A percentile compares a stretch with the other conserved stretches of the same genome.
These are phyloP conservation scores for Sapayoa aenigma DNA, from an alignment of 2,113 vertebrate genomes.

Conservation along the genomic window DNA sequence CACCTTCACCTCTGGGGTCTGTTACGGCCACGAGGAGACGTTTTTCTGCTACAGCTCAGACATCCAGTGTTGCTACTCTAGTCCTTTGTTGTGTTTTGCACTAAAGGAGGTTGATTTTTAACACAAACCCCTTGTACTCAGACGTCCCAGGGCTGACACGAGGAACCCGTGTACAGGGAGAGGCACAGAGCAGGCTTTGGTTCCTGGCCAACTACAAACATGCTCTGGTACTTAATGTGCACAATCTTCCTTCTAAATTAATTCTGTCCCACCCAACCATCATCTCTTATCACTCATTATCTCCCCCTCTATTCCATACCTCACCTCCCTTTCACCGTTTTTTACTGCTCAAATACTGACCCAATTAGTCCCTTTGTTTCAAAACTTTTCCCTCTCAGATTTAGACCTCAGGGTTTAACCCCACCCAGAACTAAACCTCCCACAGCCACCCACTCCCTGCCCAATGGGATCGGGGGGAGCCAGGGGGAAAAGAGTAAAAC, in stretches of 20 bases:
- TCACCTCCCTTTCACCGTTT: neutral
- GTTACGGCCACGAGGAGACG: rapidly evolving
- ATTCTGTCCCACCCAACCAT: neutral
- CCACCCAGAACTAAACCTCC: neutral
- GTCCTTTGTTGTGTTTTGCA: no score
- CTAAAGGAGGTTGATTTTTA: neutral
- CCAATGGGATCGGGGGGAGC: neutral
- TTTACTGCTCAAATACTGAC: neutral
- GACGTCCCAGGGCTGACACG: neutral
- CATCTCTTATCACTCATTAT: neutral
- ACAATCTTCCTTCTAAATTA: neutral
- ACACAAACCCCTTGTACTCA: neutral
- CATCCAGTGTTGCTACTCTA: rapidly evolving
- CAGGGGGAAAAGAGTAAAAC: neutral
- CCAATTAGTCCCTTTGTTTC: neutral
- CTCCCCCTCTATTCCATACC: neutral
- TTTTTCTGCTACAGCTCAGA: neutral
- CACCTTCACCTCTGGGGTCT: neutral
- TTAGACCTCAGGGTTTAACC: neutral
- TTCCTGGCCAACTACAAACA: neutral
- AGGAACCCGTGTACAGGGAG: neutral
- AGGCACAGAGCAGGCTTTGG: neutral
- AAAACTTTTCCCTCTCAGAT: neutral
- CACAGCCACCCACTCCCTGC: neutral
- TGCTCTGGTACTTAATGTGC: neutral